phyloP scores from a whole-genome alignment of 2,797 vertebrate species.

The Alca torda region DNA sequence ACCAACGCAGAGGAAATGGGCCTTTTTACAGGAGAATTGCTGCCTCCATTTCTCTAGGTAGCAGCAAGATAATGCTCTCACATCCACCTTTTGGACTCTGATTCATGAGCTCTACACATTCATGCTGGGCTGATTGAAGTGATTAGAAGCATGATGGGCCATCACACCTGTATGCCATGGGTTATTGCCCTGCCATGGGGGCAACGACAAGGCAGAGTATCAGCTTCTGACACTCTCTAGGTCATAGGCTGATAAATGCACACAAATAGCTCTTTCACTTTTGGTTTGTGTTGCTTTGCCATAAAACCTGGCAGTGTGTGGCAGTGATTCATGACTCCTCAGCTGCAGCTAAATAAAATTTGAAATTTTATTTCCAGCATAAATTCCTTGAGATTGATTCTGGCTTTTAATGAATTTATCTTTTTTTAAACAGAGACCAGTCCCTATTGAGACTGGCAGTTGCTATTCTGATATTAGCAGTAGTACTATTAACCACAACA shows the following conservation, averaged over 20 bases:
- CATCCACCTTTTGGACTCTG: slow-evolving; percentile 26
- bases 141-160: neutral
- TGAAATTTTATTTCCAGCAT: neutral
- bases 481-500: neutral
- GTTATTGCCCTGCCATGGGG: neutral
- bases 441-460: neutral
- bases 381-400: neutral
- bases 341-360: neutral
- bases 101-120: neutral
- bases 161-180: slow-evolving; percentile 15
- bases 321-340: neutral
- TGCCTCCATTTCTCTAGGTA: neutral
- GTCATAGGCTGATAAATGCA: neutral
- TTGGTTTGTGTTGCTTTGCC: neutral
- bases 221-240: neutral
- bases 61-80: neutral
- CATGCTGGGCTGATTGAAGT: neutral
- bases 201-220: neutral
- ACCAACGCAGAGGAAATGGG: neutral
- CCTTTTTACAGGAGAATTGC: neutral
- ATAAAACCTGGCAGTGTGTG: neutral
- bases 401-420: neutral
- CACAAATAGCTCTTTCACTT: neutral
- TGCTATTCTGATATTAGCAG: neutral
- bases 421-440: neutral